Percentiles rank a stretch among this genome's conserved stretches.
Evolutionary conservation across 1,140 invertebrate species (phyloP).

Genomic region (Copidosoma floridanum): DNA sequence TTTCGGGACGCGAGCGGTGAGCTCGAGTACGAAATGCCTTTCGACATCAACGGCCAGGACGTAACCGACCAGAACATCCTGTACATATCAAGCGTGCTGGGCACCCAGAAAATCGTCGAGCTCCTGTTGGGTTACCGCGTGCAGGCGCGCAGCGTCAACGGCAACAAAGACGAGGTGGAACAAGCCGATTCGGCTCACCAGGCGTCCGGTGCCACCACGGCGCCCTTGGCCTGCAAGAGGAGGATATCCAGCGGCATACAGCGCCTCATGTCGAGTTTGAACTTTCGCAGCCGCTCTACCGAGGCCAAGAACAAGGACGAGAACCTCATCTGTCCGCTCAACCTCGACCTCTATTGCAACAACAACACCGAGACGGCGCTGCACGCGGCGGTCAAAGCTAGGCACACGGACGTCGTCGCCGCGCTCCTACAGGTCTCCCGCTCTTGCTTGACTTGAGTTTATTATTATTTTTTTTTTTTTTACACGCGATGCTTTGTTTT

Average conservation of each 20-base stretch:
- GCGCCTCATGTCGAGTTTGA: conserved; percentile 80
- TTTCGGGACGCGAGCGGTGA: conserved; percentile 68
- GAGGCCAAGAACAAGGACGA: conserved; percentile 60
- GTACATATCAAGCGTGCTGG: conserved; percentile 83
- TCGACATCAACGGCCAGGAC: conserved; percentile 88
- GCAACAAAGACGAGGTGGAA: too few relatives aligned
- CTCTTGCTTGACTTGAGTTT: too few relatives aligned
- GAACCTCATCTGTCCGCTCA: conserved; percentile 65
- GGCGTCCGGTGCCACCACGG: conserved; percentile 27
- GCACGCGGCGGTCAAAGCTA: conserved; percentile 75
- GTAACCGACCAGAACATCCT: conserved; percentile 85
- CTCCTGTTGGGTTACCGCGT: conserved; percentile 74
- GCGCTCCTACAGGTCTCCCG: conserved; percentile 69
- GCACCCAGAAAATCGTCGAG: conserved; percentile 79
- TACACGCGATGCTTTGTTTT: too few relatives aligned
- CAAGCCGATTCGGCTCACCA: too few relatives aligned
- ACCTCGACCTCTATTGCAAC: conserved; percentile 75
- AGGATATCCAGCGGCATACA: conserved; percentile 85
- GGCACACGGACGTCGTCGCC: conserved; percentile 72
- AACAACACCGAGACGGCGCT: conserved; percentile 74
- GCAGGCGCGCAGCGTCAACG: conserved; percentile 63
- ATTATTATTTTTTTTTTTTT: too few relatives aligned
- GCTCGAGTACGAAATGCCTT: conserved; percentile 83
- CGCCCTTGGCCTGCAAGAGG: conserved; percentile 58
- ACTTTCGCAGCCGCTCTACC: conserved; percentile 55